These are phyloP conservation scores for Zaprionus tsacasi DNA, from an alignment of 1,140 invertebrate genomes.

Conservation along the genomic window DNA sequence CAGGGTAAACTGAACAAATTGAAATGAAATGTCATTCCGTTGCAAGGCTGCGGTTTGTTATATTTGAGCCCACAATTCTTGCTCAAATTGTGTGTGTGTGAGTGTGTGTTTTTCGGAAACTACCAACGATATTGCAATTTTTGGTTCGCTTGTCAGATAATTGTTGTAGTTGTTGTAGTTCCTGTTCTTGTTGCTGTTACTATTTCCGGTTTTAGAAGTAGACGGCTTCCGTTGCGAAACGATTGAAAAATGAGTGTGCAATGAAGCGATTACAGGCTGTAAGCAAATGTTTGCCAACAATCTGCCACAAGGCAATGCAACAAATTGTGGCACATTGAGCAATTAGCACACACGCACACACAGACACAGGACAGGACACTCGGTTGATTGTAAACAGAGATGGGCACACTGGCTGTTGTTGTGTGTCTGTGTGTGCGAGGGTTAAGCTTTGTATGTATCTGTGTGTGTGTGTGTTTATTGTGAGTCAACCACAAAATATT, in stretches of 20 bases:
- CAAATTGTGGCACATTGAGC: conserved; percentile 62
- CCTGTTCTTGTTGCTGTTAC: conserved; percentile 19
- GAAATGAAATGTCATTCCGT: conserved; percentile 60
- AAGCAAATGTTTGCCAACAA: conserved; percentile 59
- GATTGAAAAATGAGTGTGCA: conserved; percentile 38
- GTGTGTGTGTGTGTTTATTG: conserved; percentile 2
- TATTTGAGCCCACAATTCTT: conserved; percentile 10
- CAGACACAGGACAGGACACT: not conserved
- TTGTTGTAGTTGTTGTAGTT: conserved; percentile 31
- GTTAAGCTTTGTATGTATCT: not conserved
- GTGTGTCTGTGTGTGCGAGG: not conserved
- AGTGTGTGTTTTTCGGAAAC: conserved; percentile 4
- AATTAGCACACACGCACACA: conserved; percentile 47
- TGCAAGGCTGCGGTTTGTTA: conserved; percentile 58
- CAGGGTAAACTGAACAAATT: not conserved
- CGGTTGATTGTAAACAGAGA: conserved; percentile 27
- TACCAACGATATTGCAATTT: conserved; percentile 39
- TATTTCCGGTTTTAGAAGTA: conserved; percentile 25
- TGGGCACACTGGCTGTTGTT: conserved; percentile 7
- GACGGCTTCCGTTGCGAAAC: conserved; percentile 30
- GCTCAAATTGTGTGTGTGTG: conserved; percentile 12
- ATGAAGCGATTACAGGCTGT: conserved; percentile 54
- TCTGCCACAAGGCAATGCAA: conserved; percentile 29
- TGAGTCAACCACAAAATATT: conserved; percentile 32
- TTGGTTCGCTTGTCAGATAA: conserved; percentile 12